phyloP scores from a whole-genome alignment of 2,113 vertebrate species.

The Physeter macrocephalus region DNA sequence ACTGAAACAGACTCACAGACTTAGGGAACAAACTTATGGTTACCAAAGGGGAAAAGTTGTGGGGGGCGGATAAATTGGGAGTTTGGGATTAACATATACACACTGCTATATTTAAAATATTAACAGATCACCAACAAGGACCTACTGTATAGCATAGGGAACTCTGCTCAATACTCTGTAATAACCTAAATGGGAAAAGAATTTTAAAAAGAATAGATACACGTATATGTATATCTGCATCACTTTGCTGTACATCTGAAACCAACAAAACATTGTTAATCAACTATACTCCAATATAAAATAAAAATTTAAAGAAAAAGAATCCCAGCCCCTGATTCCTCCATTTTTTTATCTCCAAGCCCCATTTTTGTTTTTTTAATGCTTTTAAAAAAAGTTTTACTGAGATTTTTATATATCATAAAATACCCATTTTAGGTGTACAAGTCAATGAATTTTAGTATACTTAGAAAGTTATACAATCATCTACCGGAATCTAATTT shows the following conservation, averaged over 20 bases:
- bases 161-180: background rate
- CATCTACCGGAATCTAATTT: background rate
- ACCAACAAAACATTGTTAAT: background rate
- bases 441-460: background rate
- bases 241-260: background rate
- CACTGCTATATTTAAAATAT: background rate
- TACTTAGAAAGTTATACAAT: background rate
- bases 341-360: background rate
- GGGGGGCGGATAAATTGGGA: background rate
- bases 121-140: background rate
- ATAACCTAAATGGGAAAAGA: background rate
- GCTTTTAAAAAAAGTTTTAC: constrained; percentile 9
- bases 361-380: too few relatives aligned
- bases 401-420: background rate
- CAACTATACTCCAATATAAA: background rate
- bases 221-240: background rate
- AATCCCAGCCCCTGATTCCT: background rate
- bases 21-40: background rate
- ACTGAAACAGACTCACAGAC: background rate
- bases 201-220: background rate
- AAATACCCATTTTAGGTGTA: background rate
- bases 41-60: background rate
- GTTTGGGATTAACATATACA: background rate
- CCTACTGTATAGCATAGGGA: background rate
- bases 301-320: background rate